These are phyloP conservation scores for Mastomys coucha DNA, from an alignment of 2,113 vertebrate genomes.

Conservation along the genomic window DNA sequence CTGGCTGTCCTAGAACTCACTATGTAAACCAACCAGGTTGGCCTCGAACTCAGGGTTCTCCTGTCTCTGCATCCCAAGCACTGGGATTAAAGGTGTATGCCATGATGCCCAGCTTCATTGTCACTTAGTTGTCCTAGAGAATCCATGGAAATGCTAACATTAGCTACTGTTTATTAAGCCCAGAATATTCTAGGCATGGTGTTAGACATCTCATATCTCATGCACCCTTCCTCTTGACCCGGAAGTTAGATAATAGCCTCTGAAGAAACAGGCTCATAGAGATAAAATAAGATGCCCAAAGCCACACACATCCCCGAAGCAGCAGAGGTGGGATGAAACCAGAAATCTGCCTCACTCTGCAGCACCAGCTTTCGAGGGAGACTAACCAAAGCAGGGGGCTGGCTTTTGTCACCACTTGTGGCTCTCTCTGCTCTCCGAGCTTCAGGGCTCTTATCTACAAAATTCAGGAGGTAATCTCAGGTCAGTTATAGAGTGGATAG, in stretches of 20 bases:
- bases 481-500: not conserved
- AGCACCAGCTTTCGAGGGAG: not conserved
- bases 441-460: slow-evolving; percentile 26
- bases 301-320: not conserved
- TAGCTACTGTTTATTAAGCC: slow-evolving; percentile 6
- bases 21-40: not conserved
- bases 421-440: slow-evolving; percentile 11
- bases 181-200: not conserved
- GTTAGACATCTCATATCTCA: not conserved
- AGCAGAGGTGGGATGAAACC: not conserved
- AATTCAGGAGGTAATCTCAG: not conserved
- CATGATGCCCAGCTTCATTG: not conserved
- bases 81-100: not conserved
- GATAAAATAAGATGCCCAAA: slow-evolving; percentile 4
- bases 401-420: not conserved
- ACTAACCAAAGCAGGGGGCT: not conserved
- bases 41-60: too few relatives aligned
- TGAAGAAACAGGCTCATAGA: slow-evolving; percentile 42
- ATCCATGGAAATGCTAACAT: not conserved
- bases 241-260: not conserved
- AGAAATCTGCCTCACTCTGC: not conserved
- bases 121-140: slow-evolving; percentile 4
- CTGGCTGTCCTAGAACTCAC: not conserved
- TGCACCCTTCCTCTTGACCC: not conserved
- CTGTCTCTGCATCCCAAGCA: not conserved